Percentiles rank a stretch among this genome's conserved stretches.
Evolutionary conservation across 2,113 vertebrate species (phyloP).

Genomic region (Chlorodrepanis virens): DNA sequence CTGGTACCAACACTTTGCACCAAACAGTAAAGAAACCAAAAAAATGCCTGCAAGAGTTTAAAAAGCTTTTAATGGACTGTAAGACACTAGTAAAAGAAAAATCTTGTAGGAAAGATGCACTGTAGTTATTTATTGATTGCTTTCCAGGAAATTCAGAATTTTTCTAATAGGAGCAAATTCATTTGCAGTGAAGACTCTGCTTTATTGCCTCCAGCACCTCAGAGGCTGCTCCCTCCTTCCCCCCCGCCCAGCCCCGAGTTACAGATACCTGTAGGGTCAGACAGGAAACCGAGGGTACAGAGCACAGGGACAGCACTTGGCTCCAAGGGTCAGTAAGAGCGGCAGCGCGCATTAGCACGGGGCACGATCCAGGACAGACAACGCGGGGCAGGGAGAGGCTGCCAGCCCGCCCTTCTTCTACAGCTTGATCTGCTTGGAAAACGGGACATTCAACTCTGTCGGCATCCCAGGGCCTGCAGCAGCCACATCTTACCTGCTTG

Average conservation of each 20-base stretch:
- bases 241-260: not conserved
- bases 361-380: not conserved
- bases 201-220: not conserved
- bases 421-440: not conserved
- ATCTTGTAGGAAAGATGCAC: slow-evolving; percentile 53
- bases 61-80: slow-evolving; percentile 59
- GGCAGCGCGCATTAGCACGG: not conserved
- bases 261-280: not conserved
- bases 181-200: slow-evolving; percentile 30
- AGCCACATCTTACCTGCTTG: not conserved
- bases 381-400: not conserved
- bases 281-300: not conserved
- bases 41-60: not conserved
- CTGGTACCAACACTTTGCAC: not conserved
- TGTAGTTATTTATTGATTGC: slow-evolving; percentile 69
- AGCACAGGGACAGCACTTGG: slow-evolving; percentile 1
- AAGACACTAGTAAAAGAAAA: slow-evolving; percentile 50
- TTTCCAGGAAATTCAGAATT: slow-evolving; percentile 50
- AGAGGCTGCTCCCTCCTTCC: not conserved
- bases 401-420: not conserved
- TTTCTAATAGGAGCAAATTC: slow-evolving; percentile 39
- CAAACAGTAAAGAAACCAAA: not conserved
- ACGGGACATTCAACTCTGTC: slow-evolving; percentile 34
- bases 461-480: not conserved
- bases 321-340: slow-evolving; percentile 1